Evolutionary conservation across 2,888 invertebrate genomes (phyloP).

Genomic region (Gymnoscelis rufifasciata): DNA sequence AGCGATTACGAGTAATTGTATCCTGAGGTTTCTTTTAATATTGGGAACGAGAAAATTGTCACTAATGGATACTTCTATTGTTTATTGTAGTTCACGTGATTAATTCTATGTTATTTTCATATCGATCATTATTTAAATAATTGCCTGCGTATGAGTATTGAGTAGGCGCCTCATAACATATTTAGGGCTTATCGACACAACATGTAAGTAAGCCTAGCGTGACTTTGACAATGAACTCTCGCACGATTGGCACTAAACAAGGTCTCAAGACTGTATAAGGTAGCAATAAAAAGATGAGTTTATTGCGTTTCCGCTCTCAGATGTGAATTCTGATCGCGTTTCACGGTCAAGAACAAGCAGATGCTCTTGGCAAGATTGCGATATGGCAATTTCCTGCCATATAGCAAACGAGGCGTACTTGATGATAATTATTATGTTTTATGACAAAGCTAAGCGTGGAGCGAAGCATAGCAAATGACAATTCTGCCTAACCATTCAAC

Average conservation of each 20-base stretch:
- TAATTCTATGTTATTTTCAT: no score
- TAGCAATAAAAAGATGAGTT: constrained; percentile 18
- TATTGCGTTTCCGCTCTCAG: constrained; percentile 17
- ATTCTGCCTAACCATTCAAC: no score
- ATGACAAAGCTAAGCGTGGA: constrained; percentile 42
- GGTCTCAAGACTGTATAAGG: constrained; percentile 14
- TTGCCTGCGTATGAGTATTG: constrained; percentile 29
- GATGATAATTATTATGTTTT: constrained; percentile 31
- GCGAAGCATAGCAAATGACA: no score
- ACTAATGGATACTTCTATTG: no score
- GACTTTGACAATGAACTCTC: constrained; percentile 31
- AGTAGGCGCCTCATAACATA: constrained; percentile 38
- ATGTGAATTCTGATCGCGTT: constrained; percentile 14
- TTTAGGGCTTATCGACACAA: constrained; percentile 29
- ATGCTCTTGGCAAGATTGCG: constrained; percentile 14
- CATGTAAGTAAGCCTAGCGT: constrained; percentile 37
- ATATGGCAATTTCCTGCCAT: constrained; percentile 15
- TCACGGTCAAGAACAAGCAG: constrained; percentile 18
- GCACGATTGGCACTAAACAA: constrained; percentile 17
- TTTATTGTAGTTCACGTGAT: no score
- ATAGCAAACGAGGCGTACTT: constrained; percentile 11
- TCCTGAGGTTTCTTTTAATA: background rate
- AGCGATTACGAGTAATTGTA: background rate
- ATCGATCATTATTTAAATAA: background rate
- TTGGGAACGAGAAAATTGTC: no score